These are phyloP conservation scores for Neodiprion lecontei DNA, from an alignment of 1,140 invertebrate genomes.

Conservation along the genomic window DNA sequence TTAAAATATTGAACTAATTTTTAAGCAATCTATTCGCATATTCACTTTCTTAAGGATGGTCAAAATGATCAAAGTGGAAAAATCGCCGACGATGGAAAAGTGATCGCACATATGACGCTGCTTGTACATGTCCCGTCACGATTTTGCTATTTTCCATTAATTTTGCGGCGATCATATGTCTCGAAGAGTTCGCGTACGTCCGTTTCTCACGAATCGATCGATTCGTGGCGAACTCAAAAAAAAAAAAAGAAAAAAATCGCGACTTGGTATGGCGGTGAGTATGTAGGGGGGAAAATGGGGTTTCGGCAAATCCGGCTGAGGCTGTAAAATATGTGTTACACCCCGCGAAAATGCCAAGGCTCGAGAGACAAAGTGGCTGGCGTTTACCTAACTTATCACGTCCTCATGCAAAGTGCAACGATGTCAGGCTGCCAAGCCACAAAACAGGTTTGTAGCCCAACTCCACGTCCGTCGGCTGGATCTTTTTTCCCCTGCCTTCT, in stretches of 20 bases:
- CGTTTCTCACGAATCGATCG: neutral
- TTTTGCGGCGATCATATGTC: neutral
- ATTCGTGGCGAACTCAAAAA: neutral
- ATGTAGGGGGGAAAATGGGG: neutral
- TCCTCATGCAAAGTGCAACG: conserved; percentile 17
- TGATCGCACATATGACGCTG: neutral
- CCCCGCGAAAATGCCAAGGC: neutral
- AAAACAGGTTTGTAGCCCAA: conserved; percentile 11
- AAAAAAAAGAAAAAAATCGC: neutral
- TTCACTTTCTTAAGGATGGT: no score
- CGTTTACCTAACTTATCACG: conserved; percentile 14
- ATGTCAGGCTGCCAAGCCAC: conserved; percentile 14
- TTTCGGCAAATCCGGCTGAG: neutral
- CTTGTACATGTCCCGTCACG: neutral
- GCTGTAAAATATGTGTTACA: conserved; percentile 7
- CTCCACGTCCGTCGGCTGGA: neutral
- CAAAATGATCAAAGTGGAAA: neutral
- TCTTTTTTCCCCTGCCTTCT: neutral
- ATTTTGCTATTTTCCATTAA: neutral
- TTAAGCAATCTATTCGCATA: no score
- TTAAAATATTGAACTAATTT: no score
- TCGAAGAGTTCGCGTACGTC: no score
- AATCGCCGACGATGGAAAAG: neutral
- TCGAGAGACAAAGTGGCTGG: conserved; percentile 6
- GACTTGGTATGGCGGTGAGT: neutral